Base-by-base conservation (phyloP, 2,888 invertebrate genomes). In the Heliconius sara region DNA sequence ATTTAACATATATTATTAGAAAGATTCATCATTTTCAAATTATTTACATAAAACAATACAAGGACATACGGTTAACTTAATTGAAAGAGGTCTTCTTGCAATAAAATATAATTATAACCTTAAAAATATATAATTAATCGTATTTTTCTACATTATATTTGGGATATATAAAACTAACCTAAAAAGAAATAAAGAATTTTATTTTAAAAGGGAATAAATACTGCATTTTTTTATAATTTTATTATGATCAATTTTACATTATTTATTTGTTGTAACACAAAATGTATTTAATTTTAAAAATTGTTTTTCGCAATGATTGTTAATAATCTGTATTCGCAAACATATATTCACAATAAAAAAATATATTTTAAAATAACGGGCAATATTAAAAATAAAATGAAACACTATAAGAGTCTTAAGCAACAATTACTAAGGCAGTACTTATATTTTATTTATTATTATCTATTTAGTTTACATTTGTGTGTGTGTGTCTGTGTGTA, bases 371-470 rank as follows among this genome's bases (percentile, higher is more conserved):
- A 67, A 66, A 67, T 52, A 27, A 72, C 19, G 52, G 52, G 27
- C 72, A 27, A 30, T 7, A 16, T 52, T 19, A 27, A 30, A 30
- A 30, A 30, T 30, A 3, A 3, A 74, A 25, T 67, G 78, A 66
- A 74, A 73, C 39, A 16, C 43, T n/a, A 25, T 7, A 30, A 25
- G 19, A 65, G 25, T 65, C 25, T 65, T 25, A 52, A 27, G 70
- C 70, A 81, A 70, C 52, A 79, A 70, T 79, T 79, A 79, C 79
- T 81, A 81, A 79, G 79, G 80, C 79, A 79, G 63, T 70, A 77
- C 67, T 78, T 77, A 68, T 30, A n/a, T 22, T 25, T 39, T 65
- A 65, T 65, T 65, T 65, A 65, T 65, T 77, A 63, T 47, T 47
- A 39, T 16, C 39, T 43, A 77, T 67, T 68, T 67, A 73, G 27